Evolutionary conservation across 1,140 invertebrate species (phyloP), one percentile per base, ranked within the genome.

Genomic region (Monochamus saltuarius): DNA sequence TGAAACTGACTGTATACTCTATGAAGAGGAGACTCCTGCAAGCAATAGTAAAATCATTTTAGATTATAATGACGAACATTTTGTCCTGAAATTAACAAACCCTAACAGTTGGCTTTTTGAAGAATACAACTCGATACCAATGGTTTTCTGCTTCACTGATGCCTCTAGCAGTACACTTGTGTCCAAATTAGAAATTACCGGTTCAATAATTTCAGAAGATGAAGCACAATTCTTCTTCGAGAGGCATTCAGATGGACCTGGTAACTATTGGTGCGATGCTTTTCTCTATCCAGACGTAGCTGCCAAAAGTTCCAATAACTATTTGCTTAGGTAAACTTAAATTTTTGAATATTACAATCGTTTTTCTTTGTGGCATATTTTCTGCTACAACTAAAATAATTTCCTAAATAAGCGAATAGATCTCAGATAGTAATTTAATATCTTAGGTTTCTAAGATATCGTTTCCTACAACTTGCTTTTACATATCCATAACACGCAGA

Each of bases 201-300:
- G 22, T 29, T 29, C 22, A 14, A 45, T 13, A 7, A 56, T 7
- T 13, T 34, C 13, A 43, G 22, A 45, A 7, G 16, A 56, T 17
- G 13, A 36, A 2, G 10, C 38, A 6, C 17, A 9, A 17, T 56
- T 56, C 16, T 40, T 4, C 8, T 56, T 56, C 19, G 2, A 10
- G 13, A 10, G 17, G 2, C n/a, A 34, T 6, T n/a, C 3, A 10
- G 39, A 43, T 36, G 61, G 54, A 3, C 61, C 65, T 0, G 65
- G 65, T 17, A 9, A 61, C 35, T 66, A 66, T 35, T 66, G 65
- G 65, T 66, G 65, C 51, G 38, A 66, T 49, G 65, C 57, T 7
- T 66, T 66, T 56, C 13, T 63, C 2, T 61, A 66, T 49, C 65
- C 65, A 17, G 10, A 54, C 43, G 34, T 66, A 13, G 29, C 35